Conservation (phyloP, 2,888 invertebrate species). For the Drosophila infuscata region DNA sequence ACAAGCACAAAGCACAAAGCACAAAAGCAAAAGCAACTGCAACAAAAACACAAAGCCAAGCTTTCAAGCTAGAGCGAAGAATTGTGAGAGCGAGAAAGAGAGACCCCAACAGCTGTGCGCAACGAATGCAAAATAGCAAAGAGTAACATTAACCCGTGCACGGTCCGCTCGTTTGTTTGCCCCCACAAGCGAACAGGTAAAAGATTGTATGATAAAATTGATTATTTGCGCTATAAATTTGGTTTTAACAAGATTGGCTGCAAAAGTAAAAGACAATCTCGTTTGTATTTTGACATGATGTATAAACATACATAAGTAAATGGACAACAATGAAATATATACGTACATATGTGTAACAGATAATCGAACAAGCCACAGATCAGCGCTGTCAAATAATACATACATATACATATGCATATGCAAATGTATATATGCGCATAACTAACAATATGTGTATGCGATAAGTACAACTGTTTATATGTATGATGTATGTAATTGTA, state of each 20-base stretch:
- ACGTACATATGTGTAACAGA: conserved; percentile 13
- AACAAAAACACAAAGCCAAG: conserved; percentile 30
- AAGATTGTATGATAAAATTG: not conserved
- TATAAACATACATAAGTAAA: conserved; percentile 2
- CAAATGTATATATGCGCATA: conserved; percentile 19
- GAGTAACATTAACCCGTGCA: conserved; percentile 47
- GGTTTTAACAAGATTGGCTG: not conserved
- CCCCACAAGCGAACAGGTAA: conserved; percentile 13
- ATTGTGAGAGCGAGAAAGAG: conserved; percentile 14
- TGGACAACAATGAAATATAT: conserved; percentile 1
- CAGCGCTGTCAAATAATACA: conserved; percentile 22
- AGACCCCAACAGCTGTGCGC: conserved; percentile 44
- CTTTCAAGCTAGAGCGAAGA: conserved; percentile 9
- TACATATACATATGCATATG: not conserved
- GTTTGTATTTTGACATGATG: conserved; percentile 12
- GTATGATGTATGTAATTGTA: conserved; percentile 2
- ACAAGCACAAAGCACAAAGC: conserved; percentile 31
- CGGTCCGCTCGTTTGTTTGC: not conserved
- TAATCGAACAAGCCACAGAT: conserved; percentile 39
- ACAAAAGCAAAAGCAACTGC: conserved; percentile 24
- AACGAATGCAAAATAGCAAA: conserved; percentile 28
- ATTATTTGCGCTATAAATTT: conserved; percentile 31
- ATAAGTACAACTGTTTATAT: conserved; percentile 15
- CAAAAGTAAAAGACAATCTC: conserved; percentile 6
- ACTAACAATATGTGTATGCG: conserved; percentile 21